These are phyloP conservation scores for Psophia crepitans DNA, from an alignment of 2,113 vertebrate species.

Conservation along the genomic window DNA sequence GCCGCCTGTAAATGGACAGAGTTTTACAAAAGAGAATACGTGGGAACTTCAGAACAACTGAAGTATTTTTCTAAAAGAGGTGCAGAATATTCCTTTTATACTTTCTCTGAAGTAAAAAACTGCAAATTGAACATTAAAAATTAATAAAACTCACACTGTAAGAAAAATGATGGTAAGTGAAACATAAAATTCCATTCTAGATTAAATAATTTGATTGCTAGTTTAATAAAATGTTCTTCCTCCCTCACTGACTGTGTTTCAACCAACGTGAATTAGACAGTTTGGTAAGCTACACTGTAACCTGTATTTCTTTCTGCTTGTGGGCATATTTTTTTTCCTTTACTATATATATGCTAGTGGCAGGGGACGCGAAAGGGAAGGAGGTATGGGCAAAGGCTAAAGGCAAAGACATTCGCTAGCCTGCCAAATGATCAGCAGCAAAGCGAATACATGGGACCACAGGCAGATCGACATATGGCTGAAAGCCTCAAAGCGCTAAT, in stretches of 20 bases:
- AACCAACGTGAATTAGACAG: not conserved
- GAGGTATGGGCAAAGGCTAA: not conserved
- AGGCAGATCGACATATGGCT: not conserved
- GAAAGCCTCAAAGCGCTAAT: not conserved
- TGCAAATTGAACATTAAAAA: slow-evolving; percentile 60
- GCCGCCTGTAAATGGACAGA: not conserved
- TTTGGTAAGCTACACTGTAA: not conserved
- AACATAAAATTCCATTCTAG: slow-evolving; percentile 58
- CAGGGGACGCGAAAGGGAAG: not conserved
- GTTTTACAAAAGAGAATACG: slow-evolving; percentile 54
- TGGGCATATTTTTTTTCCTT: not conserved
- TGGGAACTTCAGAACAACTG: not conserved
- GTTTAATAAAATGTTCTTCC: not conserved
- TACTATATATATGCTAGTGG: not conserved
- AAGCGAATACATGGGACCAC: not conserved
- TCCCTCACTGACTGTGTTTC: not conserved
- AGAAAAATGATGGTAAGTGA: slow-evolving; percentile 49
- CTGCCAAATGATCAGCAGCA: not conserved
- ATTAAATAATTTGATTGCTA: slow-evolving; percentile 57
- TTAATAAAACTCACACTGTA: slow-evolving; percentile 28
- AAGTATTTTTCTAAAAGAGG: not conserved
- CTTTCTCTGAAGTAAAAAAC: slow-evolving; percentile 43
- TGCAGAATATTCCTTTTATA: slow-evolving; percentile 18
- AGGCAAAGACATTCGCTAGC: not conserved
- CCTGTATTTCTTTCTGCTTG: not conserved